Evolutionary conservation across 2,888 invertebrate species (phyloP), one percentile per base, ranked within the genome.

Genomic region (Leucophenga maculata): DNA sequence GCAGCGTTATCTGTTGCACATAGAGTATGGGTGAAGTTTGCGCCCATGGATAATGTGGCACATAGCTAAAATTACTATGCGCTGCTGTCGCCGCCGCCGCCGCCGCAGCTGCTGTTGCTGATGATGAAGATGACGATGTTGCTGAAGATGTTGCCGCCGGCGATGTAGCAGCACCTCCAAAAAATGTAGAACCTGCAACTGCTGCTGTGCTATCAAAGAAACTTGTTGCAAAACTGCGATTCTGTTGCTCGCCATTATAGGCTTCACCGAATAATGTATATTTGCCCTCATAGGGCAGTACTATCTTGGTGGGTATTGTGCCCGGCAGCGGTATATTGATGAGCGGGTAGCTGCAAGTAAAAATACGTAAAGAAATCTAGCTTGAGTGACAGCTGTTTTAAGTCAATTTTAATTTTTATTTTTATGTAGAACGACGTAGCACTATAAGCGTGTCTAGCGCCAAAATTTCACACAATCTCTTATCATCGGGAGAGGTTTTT

Each of bases 301-400:
- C 90, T 59, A 93, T 90, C 82, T 93, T 91, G 59, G 94, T 93
- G 13, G 97, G 97, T 77, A 94, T 93, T 83, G 96, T 97, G 71
- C 97, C 97, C 18, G 97, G 96, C 81, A 98, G 90, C 3, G 97
- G 97, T 73, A 97, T 91, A 90, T 95, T 94, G 76, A 95, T 89
- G 72, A 97, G 88, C 0, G 97, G 97, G 86, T 93, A 95, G 87
- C 97, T 97, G 89, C 9, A 14, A 16, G 50, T 50, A n/a, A 46
- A 91, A 90, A 74, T 69, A 74, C 55, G 65, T 71, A 67, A 64
- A 68, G 65, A 65, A 18, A 22, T 64, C 13, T 8, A 50, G 16
- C 50, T 16, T 14, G 20, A 16, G 6, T 20, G 62, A 54, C 18
- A 68, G 68, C 66, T 69, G 65, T 62, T 20, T 64, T 44, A 69